A percentile compares a stretch with the other conserved stretches of the same genome.
phyloP scores from a whole-genome alignment of 2,113 vertebrate species.

The Peromyscus polionotus region DNA sequence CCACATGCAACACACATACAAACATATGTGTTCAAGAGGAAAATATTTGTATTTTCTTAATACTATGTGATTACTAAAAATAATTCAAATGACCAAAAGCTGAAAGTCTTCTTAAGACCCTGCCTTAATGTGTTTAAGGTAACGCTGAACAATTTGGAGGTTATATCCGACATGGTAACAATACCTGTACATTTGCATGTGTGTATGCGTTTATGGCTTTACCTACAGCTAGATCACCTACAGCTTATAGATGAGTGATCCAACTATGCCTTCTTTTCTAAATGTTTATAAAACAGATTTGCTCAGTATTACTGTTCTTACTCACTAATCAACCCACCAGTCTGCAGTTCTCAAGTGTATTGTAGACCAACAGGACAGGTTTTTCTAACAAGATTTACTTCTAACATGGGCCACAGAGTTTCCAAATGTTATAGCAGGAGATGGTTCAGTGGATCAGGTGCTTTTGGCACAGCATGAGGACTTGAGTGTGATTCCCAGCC shows the following conservation, averaged over 20 bases:
- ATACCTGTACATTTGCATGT: not conserved
- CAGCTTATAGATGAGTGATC: not conserved
- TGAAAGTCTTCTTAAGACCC: not conserved
- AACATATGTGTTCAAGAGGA: not conserved
- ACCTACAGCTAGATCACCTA: not conserved
- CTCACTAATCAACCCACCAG: not conserved
- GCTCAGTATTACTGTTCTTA: not conserved
- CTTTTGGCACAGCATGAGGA: not conserved
- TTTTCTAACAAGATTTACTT: conserved; percentile 8
- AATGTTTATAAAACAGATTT: conserved; percentile 20
- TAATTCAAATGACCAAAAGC: conserved; percentile 9
- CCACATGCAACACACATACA: not conserved
- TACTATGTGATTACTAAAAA: conserved; percentile 20
- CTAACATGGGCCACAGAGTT: not conserved
- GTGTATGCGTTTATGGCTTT: not conserved
- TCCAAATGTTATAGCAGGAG: not conserved
- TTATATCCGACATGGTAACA: not conserved
- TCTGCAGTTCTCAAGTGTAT: not conserved
- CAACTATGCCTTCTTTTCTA: conserved; percentile 16
- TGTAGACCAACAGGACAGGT: not conserved
- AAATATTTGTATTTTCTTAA: conserved; percentile 8
- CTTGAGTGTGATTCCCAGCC: not conserved
- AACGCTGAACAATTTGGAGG: not conserved
- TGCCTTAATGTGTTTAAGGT: not conserved
- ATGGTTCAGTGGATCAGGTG: not conserved